Evolutionary conservation across 1,140 invertebrate genomes (phyloP).

Genomic region (Orius insidiosus): DNA sequence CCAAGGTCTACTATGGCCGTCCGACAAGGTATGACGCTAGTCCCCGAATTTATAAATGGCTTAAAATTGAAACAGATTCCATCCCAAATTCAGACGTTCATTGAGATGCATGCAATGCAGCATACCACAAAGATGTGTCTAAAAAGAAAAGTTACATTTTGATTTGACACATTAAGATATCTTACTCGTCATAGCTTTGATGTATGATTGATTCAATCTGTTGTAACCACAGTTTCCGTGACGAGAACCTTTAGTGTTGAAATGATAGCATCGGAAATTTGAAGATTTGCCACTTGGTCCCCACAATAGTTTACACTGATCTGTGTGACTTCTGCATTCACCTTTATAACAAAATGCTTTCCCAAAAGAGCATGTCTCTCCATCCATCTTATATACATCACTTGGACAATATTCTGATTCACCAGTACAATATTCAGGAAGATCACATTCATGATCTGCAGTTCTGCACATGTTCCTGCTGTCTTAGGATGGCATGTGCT

Average conservation of each 20-base stretch:
- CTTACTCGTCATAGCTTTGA: constrained; percentile 49
- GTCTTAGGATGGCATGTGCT: constrained; percentile 49
- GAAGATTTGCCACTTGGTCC: constrained; percentile 78
- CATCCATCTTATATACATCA: constrained; percentile 84
- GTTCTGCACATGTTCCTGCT: constrained; percentile 60
- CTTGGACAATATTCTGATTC: constrained; percentile 80
- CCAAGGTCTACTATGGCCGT: constrained; percentile 82
- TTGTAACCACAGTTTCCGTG: constrained; percentile 94
- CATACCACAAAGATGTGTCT: constrained; percentile 70
- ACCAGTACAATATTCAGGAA: constrained; percentile 91
- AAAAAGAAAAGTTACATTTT: constrained; percentile 16
- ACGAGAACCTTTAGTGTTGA: constrained; percentile 66
- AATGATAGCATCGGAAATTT: constrained; percentile 66
- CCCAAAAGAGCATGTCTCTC: constrained; percentile 54
- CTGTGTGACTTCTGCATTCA: constrained; percentile 71
- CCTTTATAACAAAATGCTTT: constrained; percentile 39
- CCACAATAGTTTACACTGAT: constrained; percentile 91
- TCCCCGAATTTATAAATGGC: constrained; percentile 62
- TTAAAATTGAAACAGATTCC: constrained; percentile 69
- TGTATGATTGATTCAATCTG: constrained; percentile 49
- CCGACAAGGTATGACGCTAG: constrained; percentile 63
- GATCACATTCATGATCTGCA: constrained; percentile 75
- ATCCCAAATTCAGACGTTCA: constrained; percentile 89
- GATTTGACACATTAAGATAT: constrained; percentile 13
- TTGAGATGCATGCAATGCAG: constrained; percentile 86